A percentile compares a stretch with the other conserved stretches of the same genome.
Conservation (phyloP, 1,140 invertebrate genomes). For the Panagrolaimus sp. region DNA sequence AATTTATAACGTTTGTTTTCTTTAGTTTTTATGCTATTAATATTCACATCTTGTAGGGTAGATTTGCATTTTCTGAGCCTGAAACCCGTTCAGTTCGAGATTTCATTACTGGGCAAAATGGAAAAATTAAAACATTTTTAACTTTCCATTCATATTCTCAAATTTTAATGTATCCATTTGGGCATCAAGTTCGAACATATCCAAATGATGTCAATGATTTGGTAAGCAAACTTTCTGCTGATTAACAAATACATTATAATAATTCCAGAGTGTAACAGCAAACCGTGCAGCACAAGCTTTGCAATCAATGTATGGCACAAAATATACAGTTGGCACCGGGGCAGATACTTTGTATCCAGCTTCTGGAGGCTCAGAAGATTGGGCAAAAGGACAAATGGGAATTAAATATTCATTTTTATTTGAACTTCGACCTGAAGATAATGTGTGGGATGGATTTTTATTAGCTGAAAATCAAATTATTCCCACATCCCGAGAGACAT, state of each 20-base stretch:
- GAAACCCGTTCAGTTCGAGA: constrained; percentile 54
- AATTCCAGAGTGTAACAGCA: constrained; percentile 39
- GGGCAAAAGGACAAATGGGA: constrained; percentile 66
- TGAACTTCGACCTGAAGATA: constrained; percentile 72
- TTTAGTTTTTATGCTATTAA: too few relatives aligned
- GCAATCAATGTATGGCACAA: constrained; percentile 52
- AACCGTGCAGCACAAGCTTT: constrained; percentile 50
- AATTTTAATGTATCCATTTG: constrained; percentile 58
- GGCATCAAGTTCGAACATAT: constrained; percentile 54
- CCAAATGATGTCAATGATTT: constrained; percentile 52
- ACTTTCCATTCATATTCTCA: constrained; percentile 57
- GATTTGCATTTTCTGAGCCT: constrained; percentile 51
- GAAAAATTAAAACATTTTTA: constrained; percentile 48
- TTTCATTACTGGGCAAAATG: constrained; percentile 41
- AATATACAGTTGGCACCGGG: constrained; percentile 55
- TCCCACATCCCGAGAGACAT: constrained; percentile 74
- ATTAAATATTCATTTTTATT: constrained; percentile 81
- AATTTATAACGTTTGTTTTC: constrained; percentile 44
- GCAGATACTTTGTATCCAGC: constrained; percentile 45
- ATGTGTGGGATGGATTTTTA: constrained; percentile 76
- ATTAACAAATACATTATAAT: too few relatives aligned
- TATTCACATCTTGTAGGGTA: constrained; percentile 31
- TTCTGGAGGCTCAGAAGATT: too few relatives aligned
- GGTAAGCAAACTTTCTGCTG: too few relatives aligned
- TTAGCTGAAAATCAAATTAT: constrained; percentile 71